phyloP scores from a whole-genome alignment of 2,888 invertebrate genomes.

The Trissolcus brochymenae region DNA sequence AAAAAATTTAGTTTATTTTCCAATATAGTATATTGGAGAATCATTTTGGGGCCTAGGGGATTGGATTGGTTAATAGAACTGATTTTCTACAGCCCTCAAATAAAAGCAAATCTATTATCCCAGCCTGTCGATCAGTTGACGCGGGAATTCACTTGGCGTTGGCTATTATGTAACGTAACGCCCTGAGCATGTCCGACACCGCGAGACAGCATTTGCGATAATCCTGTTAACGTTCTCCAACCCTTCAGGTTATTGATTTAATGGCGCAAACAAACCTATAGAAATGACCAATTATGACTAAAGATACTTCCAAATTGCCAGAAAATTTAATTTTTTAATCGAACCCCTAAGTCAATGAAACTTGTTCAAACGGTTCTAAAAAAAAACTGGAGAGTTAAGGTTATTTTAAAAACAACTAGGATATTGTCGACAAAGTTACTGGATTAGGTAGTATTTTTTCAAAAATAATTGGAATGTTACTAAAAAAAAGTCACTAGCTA shows the following conservation, averaged over 20 bases:
- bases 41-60: too few species aligned
- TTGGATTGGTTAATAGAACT: too few species aligned
- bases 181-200: slow-evolving; percentile 8
- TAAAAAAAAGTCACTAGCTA: too few species aligned
- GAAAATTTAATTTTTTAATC: neutral
- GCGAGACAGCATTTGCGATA: slow-evolving; percentile 44
- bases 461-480: too few species aligned
- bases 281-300: neutral
- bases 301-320: neutral
- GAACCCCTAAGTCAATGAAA: neutral
- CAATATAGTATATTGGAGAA: too few species aligned
- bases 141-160: slow-evolving; percentile 24
- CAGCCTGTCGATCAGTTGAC: slow-evolving; percentile 11
- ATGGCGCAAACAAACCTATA: slow-evolving; percentile 9
- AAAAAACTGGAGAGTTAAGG: too few species aligned
- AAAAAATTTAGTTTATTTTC: too few species aligned
- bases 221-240: slow-evolving; percentile 31
- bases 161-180: slow-evolving; percentile 23
- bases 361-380: too few species aligned
- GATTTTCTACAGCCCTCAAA: slow-evolving; percentile 22
- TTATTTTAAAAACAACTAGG: too few species aligned
- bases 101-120: slow-evolving; percentile 31
- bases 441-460: too few species aligned
- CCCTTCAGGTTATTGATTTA: slow-evolving; percentile 35
- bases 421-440: too few species aligned